Percentiles rank a stretch among this genome's conserved stretches.
Conservation (phyloP, 2,888 invertebrate species). For the Drosophila colorata region DNA sequence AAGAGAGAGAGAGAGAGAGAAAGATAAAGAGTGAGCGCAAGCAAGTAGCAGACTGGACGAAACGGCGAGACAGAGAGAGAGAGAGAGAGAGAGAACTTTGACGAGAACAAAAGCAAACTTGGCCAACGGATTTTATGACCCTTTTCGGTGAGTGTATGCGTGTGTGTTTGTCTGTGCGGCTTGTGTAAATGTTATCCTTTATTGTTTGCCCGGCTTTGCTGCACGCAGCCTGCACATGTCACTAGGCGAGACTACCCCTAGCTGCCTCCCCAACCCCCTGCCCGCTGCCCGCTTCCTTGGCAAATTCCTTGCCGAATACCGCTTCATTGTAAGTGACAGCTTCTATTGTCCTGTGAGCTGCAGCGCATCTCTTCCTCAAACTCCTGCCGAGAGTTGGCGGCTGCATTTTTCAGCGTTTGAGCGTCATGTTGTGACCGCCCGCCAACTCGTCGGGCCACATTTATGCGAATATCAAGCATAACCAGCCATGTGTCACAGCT, state of each 20-base stretch:
- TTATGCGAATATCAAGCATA: conserved; percentile 17
- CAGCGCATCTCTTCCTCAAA: conserved; percentile 13
- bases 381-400: conserved; percentile 52
- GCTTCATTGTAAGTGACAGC: conserved; percentile 75
- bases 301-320: conserved; percentile 22
- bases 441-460: conserved; percentile 11
- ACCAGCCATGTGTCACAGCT: conserved; percentile 14
- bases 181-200: conserved; percentile 76
- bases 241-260: conserved; percentile 55
- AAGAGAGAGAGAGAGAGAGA: conserved; percentile 2
- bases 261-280: conserved; percentile 5
- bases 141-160: conserved; percentile 46
- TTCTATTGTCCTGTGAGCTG: conserved; percentile 62
- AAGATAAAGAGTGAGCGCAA: background rate
- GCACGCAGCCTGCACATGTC: conserved; percentile 62
- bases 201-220: conserved; percentile 67
- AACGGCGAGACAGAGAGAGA: conserved; percentile 8
- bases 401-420: conserved; percentile 53
- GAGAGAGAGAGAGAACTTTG: conserved; percentile 37
- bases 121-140: conserved; percentile 75
- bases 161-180: conserved; percentile 33
- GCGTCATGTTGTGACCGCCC: conserved; percentile 46
- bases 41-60: background rate
- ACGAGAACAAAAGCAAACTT: conserved; percentile 77
- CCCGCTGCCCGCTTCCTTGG: background rate